Conservation (phyloP, 1,140 invertebrate genomes). For the Sycophila sp. region DNA sequence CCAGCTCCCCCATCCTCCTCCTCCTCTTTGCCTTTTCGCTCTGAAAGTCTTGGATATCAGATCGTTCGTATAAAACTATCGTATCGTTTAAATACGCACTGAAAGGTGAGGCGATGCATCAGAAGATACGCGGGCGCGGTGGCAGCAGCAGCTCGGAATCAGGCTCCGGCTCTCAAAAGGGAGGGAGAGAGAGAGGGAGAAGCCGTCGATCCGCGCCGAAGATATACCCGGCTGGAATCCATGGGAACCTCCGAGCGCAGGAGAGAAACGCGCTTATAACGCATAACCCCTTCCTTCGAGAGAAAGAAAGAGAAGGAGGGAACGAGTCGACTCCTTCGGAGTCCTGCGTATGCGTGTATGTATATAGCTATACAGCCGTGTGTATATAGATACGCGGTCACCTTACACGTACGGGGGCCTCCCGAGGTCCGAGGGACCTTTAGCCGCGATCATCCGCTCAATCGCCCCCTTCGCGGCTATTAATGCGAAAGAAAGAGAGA, state of each 20-base stretch:
- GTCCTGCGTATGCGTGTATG: neutral
- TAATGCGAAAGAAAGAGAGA: slow-evolving; percentile 14
- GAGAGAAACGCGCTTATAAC: slow-evolving; percentile 45
- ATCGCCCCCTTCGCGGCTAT: slow-evolving; percentile 18
- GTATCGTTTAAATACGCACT: slow-evolving; percentile 69
- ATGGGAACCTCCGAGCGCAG: slow-evolving; percentile 60
- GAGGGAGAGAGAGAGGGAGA: slow-evolving; percentile 19
- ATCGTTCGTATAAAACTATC: slow-evolving; percentile 68
- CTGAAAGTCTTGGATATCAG: slow-evolving; percentile 63
- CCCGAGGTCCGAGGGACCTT: neutral
- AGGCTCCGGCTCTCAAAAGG: slow-evolving; percentile 10
- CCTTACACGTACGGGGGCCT: neutral
- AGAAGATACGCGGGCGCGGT: slow-evolving; percentile 65
- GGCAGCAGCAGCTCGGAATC: slow-evolving; percentile 53
- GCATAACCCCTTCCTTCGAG: slow-evolving; percentile 53
- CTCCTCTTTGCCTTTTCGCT: slow-evolving; percentile 46
- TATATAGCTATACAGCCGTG: neutral
- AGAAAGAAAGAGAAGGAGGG: neutral
- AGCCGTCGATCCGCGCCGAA: slow-evolving; percentile 64
- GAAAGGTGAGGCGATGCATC: slow-evolving; percentile 69
- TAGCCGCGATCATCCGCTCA: slow-evolving; percentile 29
- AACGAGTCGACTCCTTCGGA: neutral
- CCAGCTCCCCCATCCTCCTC: neutral
- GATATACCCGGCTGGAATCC: slow-evolving; percentile 66
- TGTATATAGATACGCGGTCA: neutral